A percentile compares a stretch with the other conserved stretches of the same genome.
These are phyloP conservation scores for Platycnemis pennipes DNA, from an alignment of 2,888 invertebrate species.

Conservation along the genomic window DNA sequence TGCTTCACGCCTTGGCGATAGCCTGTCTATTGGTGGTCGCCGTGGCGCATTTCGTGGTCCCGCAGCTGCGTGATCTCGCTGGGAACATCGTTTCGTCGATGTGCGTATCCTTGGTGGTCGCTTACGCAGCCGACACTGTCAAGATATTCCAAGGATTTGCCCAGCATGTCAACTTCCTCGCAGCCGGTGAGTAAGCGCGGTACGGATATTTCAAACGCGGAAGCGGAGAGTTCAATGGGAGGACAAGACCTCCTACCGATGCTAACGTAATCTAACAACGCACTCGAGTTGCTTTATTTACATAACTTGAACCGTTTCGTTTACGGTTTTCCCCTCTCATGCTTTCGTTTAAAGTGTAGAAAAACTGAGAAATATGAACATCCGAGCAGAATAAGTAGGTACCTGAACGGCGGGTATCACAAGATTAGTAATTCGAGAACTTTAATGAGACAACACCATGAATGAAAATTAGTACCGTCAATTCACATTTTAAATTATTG, in stretches of 20 bases:
- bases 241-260: background rate
- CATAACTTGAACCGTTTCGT: too few relatives aligned
- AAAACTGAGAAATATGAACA: too few relatives aligned
- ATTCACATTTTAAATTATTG: too few relatives aligned
- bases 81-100: conserved; percentile 93
- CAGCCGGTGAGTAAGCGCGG: conserved; percentile 83
- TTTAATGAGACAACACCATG: too few relatives aligned
- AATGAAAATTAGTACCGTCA: too few relatives aligned
- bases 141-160: conserved; percentile 90
- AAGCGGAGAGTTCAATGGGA: conserved; percentile 32
- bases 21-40: conserved; percentile 86
- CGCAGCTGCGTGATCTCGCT: conserved; percentile 89
- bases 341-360: too few relatives aligned
- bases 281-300: background rate
- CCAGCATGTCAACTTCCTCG: conserved; percentile 89
- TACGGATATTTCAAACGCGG: background rate
- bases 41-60: conserved; percentile 90
- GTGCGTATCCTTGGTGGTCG: conserved; percentile 87
- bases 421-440: too few relatives aligned
- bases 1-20: conserved; percentile 88
- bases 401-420: too few relatives aligned
- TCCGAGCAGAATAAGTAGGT: too few relatives aligned
- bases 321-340: too few relatives aligned
- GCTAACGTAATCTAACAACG: background rate
- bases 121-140: conserved; percentile 89